Evolutionary conservation across 1,140 invertebrate species (phyloP).

Genomic region (Mactra quadrangularis): DNA sequence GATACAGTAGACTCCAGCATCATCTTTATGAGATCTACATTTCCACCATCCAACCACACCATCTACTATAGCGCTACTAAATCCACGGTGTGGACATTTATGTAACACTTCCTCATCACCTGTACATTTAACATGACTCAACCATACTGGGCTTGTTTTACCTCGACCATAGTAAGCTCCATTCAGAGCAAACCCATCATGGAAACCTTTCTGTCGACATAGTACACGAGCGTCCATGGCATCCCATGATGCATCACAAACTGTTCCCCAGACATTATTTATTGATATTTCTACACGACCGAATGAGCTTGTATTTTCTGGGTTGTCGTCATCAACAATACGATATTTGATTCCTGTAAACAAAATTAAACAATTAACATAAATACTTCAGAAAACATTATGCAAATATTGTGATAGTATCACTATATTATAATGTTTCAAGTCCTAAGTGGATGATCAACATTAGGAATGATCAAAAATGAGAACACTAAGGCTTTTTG

Average conservation of each 20-base stretch:
- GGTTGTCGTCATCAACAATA: conserved; percentile 73
- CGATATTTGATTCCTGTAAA: conserved; percentile 66
- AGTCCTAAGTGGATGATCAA: too few relatives aligned
- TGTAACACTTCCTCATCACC: conserved; percentile 66
- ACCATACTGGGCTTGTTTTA: conserved; percentile 69
- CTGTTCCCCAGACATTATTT: conserved; percentile 77
- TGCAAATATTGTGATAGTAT: too few relatives aligned
- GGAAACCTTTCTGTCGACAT: conserved; percentile 72
- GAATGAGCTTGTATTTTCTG: conserved; percentile 78
- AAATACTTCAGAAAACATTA: too few relatives aligned
- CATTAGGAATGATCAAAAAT: too few relatives aligned
- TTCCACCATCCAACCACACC: conserved; percentile 58
- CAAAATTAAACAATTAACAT: not conserved
- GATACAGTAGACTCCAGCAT: conserved; percentile 78
- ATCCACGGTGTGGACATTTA: conserved; percentile 74
- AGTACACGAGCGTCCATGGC: conserved; percentile 73
- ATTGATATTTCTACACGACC: conserved; percentile 90
- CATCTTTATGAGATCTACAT: conserved; percentile 72
- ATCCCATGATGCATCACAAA: conserved; percentile 77
- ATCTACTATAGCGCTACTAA: conserved; percentile 63
- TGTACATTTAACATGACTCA: conserved; percentile 68
- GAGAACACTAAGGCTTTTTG: too few relatives aligned
- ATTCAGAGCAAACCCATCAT: conserved; percentile 71
- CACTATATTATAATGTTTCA: too few relatives aligned
- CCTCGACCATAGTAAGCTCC: conserved; percentile 51